Conservation (phyloP, 2,888 invertebrate species). For the Trissoscelio sp. region DNA sequence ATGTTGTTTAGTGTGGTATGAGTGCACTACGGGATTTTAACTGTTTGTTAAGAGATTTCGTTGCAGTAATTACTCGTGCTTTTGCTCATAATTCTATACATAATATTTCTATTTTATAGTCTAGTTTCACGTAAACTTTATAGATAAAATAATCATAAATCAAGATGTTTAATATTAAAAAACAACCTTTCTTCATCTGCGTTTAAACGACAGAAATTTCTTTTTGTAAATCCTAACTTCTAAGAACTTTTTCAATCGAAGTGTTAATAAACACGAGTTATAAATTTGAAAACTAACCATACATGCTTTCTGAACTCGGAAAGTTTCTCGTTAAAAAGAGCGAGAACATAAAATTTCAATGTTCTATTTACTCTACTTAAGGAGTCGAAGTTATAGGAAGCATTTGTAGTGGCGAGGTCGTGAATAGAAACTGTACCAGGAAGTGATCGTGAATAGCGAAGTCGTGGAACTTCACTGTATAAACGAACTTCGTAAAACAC, state of each 20-base stretch:
- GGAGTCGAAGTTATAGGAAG: conserved; percentile 44
- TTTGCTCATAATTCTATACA: not conserved
- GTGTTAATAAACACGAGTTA: conserved; percentile 55
- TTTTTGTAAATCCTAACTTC: conserved; percentile 9
- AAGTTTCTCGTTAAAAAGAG: conserved; percentile 47
- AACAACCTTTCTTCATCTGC: not conserved
- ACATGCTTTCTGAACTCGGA: conserved; percentile 26
- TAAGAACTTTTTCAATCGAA: conserved; percentile 39
- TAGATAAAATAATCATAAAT: not conserved
- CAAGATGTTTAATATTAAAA: not conserved
- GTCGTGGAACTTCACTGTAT: conserved; percentile 42
- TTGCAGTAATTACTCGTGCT: not conserved
- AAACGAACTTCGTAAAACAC: conserved; percentile 35
- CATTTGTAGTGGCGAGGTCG: conserved; percentile 49
- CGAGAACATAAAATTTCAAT: conserved; percentile 57
- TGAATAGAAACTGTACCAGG: conserved; percentile 43
- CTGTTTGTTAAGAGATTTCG: conserved; percentile 32
- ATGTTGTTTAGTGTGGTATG: conserved; percentile 6
- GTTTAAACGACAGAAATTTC: too few species aligned
- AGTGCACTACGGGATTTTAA: conserved; percentile 18
- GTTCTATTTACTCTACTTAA: conserved; percentile 55
- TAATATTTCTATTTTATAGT: not conserved
- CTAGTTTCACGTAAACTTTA: not conserved
- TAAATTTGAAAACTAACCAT: conserved; percentile 34
- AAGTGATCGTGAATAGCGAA: conserved; percentile 37